Evolutionary conservation across 2,113 vertebrate species (phyloP), one percentile per base, ranked within the genome.

Genomic region (Pollimyrus isidori): DNA sequence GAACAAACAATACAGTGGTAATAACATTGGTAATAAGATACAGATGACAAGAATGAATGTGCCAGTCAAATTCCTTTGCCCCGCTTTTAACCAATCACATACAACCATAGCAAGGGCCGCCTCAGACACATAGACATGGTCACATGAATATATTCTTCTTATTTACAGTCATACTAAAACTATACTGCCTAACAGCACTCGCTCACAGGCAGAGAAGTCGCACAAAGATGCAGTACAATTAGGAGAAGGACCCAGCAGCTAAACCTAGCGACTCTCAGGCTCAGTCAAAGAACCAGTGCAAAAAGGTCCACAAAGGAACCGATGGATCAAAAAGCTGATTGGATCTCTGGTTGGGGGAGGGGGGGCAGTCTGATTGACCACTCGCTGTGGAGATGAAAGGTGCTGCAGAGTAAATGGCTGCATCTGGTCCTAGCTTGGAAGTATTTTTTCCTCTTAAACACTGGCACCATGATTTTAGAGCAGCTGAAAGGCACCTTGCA

Each of bases 341-440:
- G 39, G 82, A 42, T 1, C 7, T 48, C 39, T 84, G 82, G 35
- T 23, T 6, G 3, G 21, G 21, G 42, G 13, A 1, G 91, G 89
- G 89, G 9, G 10, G 35, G 5, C 7, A 9, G 19, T 46, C 30
- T 87, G 49, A 45, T 23, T 17, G 52, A 46, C 42, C 89, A 90
- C 92, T 90, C 86, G 82, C 82, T 90, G 91, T 88, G 90, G 56
- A 92, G 92, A 93, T 93, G 92, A 93, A 91, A 93, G 90, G 91
- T 88, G 84, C 84, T 42, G 19, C 3, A 26, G 11, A 17, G 21
- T 19, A 48, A 58, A 58, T 21, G 58, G 62, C 26, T 13, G 26
- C 87, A 88, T 88, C 87, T 88, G 87, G 42, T 35, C 35, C 30
- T 19, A 46, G 42, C 11, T 5, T 49, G 23, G 39, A 69, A 46